Conservation (phyloP, 2,888 invertebrate species). For the Arrhopalites spinosus region DNA sequence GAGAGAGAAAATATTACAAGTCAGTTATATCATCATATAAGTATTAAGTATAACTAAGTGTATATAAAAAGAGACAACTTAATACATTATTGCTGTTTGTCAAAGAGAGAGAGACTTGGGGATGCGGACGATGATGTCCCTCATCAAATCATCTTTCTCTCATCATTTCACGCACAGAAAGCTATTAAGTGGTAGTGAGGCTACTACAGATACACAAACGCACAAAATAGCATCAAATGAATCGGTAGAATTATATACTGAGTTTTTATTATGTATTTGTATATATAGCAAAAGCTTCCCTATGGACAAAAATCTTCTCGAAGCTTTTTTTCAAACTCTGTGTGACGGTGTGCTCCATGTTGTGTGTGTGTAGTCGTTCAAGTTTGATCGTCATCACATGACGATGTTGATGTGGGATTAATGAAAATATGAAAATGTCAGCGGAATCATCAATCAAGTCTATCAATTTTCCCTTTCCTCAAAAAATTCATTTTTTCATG, state of each 20-base stretch:
- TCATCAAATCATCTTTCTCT: constrained; percentile 13
- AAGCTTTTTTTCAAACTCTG: not conserved
- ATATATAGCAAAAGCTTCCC: not conserved
- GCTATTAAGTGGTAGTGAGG: not conserved
- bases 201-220: too few species aligned
- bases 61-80: not conserved
- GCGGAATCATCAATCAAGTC: constrained; percentile 55
- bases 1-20: too few species aligned
- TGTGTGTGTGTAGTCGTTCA: not conserved
- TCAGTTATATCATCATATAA: not conserved
- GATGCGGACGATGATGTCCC: not conserved
- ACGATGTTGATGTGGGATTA: constrained; percentile 43
- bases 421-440: constrained; percentile 52
- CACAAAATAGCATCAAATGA: too few species aligned
- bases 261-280: not conserved
- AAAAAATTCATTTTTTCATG: constrained; percentile 52
- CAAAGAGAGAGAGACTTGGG: not conserved
- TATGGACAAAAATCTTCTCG: not conserved
- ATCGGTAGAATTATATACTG: too few species aligned
- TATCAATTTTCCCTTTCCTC: constrained; percentile 47
- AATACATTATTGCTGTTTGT: not conserved
- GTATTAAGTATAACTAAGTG: too few species aligned
- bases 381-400: constrained; percentile 6
- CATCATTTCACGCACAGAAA: constrained; percentile 7
- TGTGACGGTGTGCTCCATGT: not conserved